Base-by-base conservation (phyloP, 1,140 invertebrate species). In the Rhyzopertha dominica region DNA sequence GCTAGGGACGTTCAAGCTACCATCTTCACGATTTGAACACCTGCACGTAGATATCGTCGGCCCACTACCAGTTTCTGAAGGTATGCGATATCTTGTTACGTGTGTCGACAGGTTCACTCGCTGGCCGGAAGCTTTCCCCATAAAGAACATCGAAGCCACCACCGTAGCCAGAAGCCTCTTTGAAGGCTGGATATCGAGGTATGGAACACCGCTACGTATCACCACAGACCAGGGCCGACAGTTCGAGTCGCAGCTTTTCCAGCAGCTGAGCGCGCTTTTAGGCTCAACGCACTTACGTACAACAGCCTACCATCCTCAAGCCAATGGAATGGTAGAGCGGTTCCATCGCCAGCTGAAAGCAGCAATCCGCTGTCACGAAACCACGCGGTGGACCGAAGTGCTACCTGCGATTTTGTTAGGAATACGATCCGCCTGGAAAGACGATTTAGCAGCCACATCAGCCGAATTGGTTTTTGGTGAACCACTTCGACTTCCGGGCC, bases 351-450 rank as follows among this genome's bases (percentile, higher is more conserved):
- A 47, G 5, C 31, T 72, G 2, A 70, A 71, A 47, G 51, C 55
- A 10, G 59, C 65, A 2, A 59, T 69, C 2, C 62, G 46, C 36
- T 63, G 59, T 18, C 54, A 60, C 31, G 16, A 47, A 3, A 50
- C 38, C 1, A 40, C 20, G 13, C 17, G 40, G 7, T 74, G 70
- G 69, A 43, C 50, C 1, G 49, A 62, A 14, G 16, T 36, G 1
- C 50, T 74, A 4, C 67, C 71, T 2, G 43, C 59, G 0, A 63
- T 73, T 2, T 47, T 74, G 0, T 42, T 73, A 0, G 70, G 70
- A 2, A 47, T 71, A 0, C 32, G 68, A 19, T 42, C 61, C 5
- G 47, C 56, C 1, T 47, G 45, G 17, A 66, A 68, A 26, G 54
- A 62, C 10, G 65, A 71, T 30, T 29, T 66, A 1, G 40, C 62